Evolutionary conservation across 2,797 vertebrate genomes (phyloP), one percentile per base, ranked within the genome.

Genomic region (Dallia pectoralis): DNA sequence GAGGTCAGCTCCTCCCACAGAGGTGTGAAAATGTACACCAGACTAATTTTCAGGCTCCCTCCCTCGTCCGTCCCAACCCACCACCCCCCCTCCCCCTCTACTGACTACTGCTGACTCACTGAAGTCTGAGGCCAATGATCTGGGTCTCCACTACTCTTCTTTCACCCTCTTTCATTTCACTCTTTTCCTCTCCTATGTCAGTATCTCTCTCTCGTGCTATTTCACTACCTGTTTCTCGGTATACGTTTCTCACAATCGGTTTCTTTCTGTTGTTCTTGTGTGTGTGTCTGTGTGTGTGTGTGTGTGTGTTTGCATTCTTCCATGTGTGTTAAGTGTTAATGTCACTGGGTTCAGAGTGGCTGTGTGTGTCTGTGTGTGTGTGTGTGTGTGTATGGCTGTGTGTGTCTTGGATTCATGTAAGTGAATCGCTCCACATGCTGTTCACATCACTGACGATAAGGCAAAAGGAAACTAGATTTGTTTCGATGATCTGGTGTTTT

Each of bases 1-100:
- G 49, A 74, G 79, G 72, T 81, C 76, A 77, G 7, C 18, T 76
- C 30, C 59, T 78, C 36, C 56, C 48, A 72, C 74, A 68, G 68
- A 33, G 71, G 49, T 19, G 61, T 40, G 49, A 33, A 81, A 71
- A 74, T 64, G 44, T 67, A 70, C 70, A 64, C 51, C 25, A 40
- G 29, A 69, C 30, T 73, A 36, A 77, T 62, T 76, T 40, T 14
- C 66, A 9, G 19, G 32, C 15, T 40, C 64, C 40, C 11, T 36
- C 22, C 61, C 33, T 33, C 64, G 7, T 36, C 64, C 25, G 4
- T 33, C 22, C 61, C 16, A 8, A 15, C 53, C 18, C 70, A 33
- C 27, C 27, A 51, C 72, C 33, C 47, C 56, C 25, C 64, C 56
- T 16, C 30, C 72, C 62, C 29, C 44, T 69, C 73, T 27, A 9